Evolutionary conservation across 2,888 invertebrate genomes (phyloP).

Genomic region (Epicampocera succincta): DNA sequence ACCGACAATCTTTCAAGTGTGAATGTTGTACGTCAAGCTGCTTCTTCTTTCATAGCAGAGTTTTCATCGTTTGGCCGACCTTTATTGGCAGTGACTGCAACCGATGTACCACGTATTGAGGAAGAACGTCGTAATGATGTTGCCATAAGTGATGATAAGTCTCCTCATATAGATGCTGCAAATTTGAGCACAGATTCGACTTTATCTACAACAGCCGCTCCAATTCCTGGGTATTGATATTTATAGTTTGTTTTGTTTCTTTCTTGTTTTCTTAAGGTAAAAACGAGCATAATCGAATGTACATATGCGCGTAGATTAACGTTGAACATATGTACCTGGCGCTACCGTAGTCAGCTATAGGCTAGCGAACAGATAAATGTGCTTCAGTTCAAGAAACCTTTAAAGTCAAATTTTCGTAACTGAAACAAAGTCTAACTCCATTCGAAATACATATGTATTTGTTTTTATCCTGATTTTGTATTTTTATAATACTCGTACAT

Average conservation of each 20-base stretch:
- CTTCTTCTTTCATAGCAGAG: conserved; percentile 30
- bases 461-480: too few species aligned
- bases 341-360: too few species aligned
- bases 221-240: conserved; percentile 32
- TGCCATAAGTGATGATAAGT: not conserved
- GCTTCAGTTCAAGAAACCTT: too few species aligned
- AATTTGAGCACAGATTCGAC: conserved; percentile 35
- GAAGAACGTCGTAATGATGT: conserved; percentile 24
- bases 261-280: conserved; percentile 15
- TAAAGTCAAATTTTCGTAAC: too few species aligned
- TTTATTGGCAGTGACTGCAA: not conserved
- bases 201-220: not conserved
- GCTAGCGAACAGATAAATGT: too few species aligned
- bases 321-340: too few species aligned
- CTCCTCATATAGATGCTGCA: not conserved
- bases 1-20: conserved; percentile 59
- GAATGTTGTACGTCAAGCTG: conserved; percentile 63
- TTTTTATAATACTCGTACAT: too few species aligned
- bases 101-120: conserved; percentile 20
- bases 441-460: too few species aligned
- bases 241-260: not conserved
- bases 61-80: conserved; percentile 24
- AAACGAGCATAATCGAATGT: conserved; percentile 18
- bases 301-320: too few species aligned
- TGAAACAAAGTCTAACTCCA: too few species aligned